Conservation (phyloP, 2,888 invertebrate genomes). For the Thereva nobilitata region DNA sequence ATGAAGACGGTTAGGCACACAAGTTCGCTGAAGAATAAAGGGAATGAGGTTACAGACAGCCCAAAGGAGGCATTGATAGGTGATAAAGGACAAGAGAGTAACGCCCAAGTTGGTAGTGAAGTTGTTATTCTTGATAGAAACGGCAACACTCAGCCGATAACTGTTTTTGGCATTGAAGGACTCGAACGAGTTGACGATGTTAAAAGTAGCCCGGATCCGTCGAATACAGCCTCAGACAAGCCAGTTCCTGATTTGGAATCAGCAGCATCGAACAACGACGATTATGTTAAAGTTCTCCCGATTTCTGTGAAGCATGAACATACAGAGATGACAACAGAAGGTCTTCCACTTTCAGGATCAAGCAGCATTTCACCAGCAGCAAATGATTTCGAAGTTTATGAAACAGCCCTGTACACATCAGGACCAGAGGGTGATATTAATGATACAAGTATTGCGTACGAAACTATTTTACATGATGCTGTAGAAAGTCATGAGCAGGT, state of each 20-base stretch:
- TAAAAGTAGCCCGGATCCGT: conserved; percentile 11
- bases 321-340: conserved; percentile 19
- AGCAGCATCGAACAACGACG: conserved; percentile 52
- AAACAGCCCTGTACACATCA: conserved; percentile 27
- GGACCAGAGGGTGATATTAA: conserved; percentile 10
- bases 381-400: conserved; percentile 13
- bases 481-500: neutral
- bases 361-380: neutral
- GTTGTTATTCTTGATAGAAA: conserved; percentile 43
- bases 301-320: neutral
- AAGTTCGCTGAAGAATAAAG: neutral
- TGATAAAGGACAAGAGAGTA: neutral
- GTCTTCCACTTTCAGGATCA: neutral
- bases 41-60: neutral
- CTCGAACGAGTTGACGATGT: conserved; percentile 53
- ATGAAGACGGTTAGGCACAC: conserved; percentile 40
- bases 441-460: conserved; percentile 16
- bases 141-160: conserved; percentile 48
- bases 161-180: conserved; percentile 59
- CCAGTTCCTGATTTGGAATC: conserved; percentile 47
- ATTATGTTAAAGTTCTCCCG: conserved; percentile 8
- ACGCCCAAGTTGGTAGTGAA: conserved; percentile 38
- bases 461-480: conserved; percentile 29
- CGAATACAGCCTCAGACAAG: conserved; percentile 6
- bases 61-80: neutral